phyloP scores from a whole-genome alignment of 2,797 vertebrate genomes.

The Erpetoichthys calabaricus region DNA sequence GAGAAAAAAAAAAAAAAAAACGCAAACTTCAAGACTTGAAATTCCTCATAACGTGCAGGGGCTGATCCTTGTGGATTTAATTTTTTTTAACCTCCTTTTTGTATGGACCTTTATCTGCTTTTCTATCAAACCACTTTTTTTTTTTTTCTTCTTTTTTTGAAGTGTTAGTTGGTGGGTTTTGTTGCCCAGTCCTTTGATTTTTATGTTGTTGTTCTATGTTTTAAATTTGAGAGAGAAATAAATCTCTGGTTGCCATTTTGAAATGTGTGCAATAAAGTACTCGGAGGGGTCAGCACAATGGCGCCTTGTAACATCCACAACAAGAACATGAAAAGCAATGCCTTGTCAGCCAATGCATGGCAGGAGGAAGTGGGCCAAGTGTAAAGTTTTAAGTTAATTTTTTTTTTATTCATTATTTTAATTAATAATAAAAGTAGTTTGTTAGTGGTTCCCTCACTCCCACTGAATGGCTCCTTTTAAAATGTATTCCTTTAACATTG shows the following conservation, averaged over 20 bases:
- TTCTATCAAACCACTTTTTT: slow-evolving; percentile 21
- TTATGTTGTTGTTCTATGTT: too few species aligned
- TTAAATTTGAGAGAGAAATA: too few species aligned
- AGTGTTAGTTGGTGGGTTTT: slow-evolving; percentile 11
- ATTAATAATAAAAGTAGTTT: neutral
- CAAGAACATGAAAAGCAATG: neutral
- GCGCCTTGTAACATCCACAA: neutral
- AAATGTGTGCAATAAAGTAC: slow-evolving; percentile 9
- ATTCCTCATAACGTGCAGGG: slow-evolving; percentile 32
- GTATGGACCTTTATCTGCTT: slow-evolving; percentile 16
- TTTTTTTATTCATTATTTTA: slow-evolving; percentile 2
- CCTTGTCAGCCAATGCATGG: neutral
- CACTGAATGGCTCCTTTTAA: too few species aligned
- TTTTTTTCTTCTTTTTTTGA: slow-evolving; percentile 15
- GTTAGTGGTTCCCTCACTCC: too few species aligned
- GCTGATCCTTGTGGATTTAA: slow-evolving; percentile 22
- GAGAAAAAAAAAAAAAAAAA: slow-evolving; percentile 28
- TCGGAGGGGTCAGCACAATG: neutral
- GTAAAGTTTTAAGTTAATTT: slow-evolving; percentile 4
- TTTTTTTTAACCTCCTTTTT: slow-evolving; percentile 7
- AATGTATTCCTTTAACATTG: too few species aligned
- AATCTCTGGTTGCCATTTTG: slow-evolving; percentile 6
- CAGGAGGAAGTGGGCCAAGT: neutral
- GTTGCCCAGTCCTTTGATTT: too few species aligned
- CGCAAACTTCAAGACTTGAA: slow-evolving; percentile 23